phyloP scores from a whole-genome alignment of 2,888 invertebrate species.

The Lasioglossum calceatum region DNA sequence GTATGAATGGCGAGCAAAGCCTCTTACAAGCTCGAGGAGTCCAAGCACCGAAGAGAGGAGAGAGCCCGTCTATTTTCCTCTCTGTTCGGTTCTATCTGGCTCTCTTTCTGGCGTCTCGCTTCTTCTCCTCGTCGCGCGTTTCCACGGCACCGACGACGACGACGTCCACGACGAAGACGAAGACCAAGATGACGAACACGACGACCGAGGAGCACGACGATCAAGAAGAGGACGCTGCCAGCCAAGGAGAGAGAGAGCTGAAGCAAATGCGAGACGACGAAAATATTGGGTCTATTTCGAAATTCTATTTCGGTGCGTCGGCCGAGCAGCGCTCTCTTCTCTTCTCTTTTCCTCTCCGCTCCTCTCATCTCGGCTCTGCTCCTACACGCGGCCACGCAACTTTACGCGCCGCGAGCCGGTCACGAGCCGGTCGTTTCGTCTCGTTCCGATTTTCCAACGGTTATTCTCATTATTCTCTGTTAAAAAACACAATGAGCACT shows the following conservation, averaged over 20 bases:
- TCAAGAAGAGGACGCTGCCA: slow-evolving; percentile 68
- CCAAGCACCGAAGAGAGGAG: slow-evolving; percentile 46
- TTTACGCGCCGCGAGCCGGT: slow-evolving; percentile 43
- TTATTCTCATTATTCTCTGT: neutral
- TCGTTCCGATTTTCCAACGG: neutral
- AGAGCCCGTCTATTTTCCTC: slow-evolving; percentile 22
- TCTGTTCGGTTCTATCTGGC: neutral
- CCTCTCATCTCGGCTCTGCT: slow-evolving; percentile 38
- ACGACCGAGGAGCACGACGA: slow-evolving; percentile 41
- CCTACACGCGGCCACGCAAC: slow-evolving; percentile 57
- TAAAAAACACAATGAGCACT: too few relatives aligned
- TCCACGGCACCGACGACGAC: slow-evolving; percentile 43
- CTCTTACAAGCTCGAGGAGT: slow-evolving; percentile 44
- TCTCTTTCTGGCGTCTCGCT: neutral
- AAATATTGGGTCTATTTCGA: slow-evolving; percentile 84
- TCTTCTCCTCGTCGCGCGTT: slow-evolving; percentile 40
- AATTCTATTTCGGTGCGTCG: slow-evolving; percentile 84
- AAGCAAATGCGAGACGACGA: slow-evolving; percentile 83
- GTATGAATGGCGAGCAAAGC: slow-evolving; percentile 57
- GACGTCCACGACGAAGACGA: slow-evolving; percentile 37
- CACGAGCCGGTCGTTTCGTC: neutral
- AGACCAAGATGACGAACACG: slow-evolving; percentile 17
- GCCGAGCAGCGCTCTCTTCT: slow-evolving; percentile 69
- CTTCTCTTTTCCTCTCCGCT: neutral
- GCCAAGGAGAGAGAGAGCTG: slow-evolving; percentile 65